Percentiles rank a stretch among this genome's conserved stretches.
Evolutionary conservation across 2,888 invertebrate species (phyloP).

Genomic region (Drosophila macrospina): DNA sequence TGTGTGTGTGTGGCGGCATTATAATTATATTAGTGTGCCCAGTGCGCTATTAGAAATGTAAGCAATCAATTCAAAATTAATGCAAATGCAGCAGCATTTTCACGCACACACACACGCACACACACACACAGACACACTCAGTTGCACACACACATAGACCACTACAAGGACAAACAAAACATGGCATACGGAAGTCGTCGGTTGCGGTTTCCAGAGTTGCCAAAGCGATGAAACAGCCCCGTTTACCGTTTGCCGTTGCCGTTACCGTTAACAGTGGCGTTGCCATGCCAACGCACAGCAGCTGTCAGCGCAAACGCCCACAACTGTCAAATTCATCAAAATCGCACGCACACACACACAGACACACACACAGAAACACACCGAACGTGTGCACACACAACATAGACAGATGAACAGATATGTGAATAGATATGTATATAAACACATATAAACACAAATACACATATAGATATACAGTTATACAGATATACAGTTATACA

Average conservation of each 20-base stretch:
- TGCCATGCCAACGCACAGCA: constrained; percentile 61
- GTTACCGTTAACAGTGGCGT: constrained; percentile 40
- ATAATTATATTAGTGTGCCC: constrained; percentile 78
- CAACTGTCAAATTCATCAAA: constrained; percentile 85
- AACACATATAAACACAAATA: too few species aligned
- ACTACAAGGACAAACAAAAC: constrained; percentile 67
- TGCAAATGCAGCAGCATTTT: constrained; percentile 80
- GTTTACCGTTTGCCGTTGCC: constrained; percentile 19
- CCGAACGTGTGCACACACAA: constrained; percentile 13
- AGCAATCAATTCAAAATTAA: constrained; percentile 82
- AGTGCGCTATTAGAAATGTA: constrained; percentile 67
- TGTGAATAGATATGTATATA: constrained; percentile 20
- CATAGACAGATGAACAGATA: constrained; percentile 10
- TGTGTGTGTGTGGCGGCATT: constrained; percentile 54
- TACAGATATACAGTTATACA: too few species aligned
- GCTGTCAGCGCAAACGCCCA: constrained; percentile 83
- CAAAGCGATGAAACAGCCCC: constrained; percentile 38
- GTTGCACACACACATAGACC: constrained; percentile 1
- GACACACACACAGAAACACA: constrained; percentile 2
- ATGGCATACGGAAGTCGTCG: constrained; percentile 78
- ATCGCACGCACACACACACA: constrained; percentile 78
- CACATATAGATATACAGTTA: too few species aligned
- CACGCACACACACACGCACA: constrained; percentile 22
- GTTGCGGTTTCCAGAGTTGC: constrained; percentile 68
- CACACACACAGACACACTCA: constrained; percentile 6